phyloP scores from a whole-genome alignment of 2,113 vertebrate genomes.

The Nymphicus hollandicus region DNA sequence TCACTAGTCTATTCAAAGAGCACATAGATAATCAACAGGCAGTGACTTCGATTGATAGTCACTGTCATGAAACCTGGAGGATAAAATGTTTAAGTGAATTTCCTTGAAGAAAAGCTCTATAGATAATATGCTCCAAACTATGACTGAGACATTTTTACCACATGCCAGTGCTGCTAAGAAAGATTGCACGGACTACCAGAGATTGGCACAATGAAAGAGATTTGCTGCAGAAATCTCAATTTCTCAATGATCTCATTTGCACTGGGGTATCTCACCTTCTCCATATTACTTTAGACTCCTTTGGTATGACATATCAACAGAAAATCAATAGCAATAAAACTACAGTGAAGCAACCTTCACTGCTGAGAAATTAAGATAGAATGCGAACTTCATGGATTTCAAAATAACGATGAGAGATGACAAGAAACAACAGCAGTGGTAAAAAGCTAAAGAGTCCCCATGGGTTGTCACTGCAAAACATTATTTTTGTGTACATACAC shows the following conservation, averaged over 20 bases:
- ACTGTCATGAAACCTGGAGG: conserved; percentile 56
- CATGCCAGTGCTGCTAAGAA: conserved; percentile 40
- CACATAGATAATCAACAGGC: conserved; percentile 60
- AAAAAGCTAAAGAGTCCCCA: conserved; percentile 68
- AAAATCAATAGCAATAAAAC: conserved; percentile 72
- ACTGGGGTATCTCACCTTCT: conserved; percentile 24
- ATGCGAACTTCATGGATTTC: conserved; percentile 65
- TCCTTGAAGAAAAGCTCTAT: conserved; percentile 47
- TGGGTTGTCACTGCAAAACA: conserved; percentile 68
- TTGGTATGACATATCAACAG: conserved; percentile 53
- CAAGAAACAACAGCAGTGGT: conserved; percentile 50
- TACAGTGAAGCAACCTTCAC: conserved; percentile 33
- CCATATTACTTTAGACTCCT: conserved; percentile 60
- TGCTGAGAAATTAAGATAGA: conserved; percentile 71
- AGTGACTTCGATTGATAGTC: conserved; percentile 69
- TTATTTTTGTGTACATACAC: conserved; percentile 67
- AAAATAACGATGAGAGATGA: conserved; percentile 69
- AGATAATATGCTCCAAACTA: conserved; percentile 35
- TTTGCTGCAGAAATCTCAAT: conserved; percentile 48
- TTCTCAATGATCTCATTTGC: conserved; percentile 47
- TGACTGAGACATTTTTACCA: conserved; percentile 44
- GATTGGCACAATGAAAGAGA: conserved; percentile 32
- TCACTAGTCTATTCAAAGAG: conserved; percentile 51
- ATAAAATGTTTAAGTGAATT: conserved; percentile 43
- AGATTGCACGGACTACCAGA: conserved; percentile 2